Evolutionary conservation across 2,113 vertebrate genomes (phyloP), one percentile per base, ranked within the genome.

Genomic region (Periophthalmus modestus): DNA sequence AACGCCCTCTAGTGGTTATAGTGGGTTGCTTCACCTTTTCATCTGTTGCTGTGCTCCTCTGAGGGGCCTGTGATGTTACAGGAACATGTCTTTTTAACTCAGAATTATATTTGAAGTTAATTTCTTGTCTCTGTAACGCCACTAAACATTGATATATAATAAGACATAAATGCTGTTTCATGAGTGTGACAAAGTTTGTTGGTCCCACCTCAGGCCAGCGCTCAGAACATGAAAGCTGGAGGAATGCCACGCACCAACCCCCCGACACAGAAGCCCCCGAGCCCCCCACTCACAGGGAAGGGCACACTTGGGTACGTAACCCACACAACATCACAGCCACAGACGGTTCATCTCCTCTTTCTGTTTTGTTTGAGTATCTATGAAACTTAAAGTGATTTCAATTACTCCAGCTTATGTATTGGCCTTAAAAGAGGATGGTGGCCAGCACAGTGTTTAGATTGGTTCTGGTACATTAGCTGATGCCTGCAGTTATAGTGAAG

Each of bases 151-250:
- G 36, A 39, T 4, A 6, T 39, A 39, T 39, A 39, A 48, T 48
- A 15, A 15, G 13, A 48, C 47, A 19, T 19, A 18, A 16, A 61
- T 16, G 23, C 23, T 33, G 50, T 7, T 7, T 4, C 3, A 16
- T 7, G 5, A 7, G 28, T 62, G 9, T 62, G 19, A 65, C 36
- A 15, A n/a, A 46, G 47, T 2, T 68, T 1, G 21, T 28, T 48
- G 11, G 5, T 59, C 67, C 50, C 66, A 80, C 55, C 81, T 15
- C 87, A 99, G 98, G 98, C 98, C 90, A 98, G 96, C 75, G 96
- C 97, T 81, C 98, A 99, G 94, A 99, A 97, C 79, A 98, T 98
- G 96, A 99, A 99, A 93, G 95, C 96, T 78, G 98, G 97, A 85
- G 96, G 95, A 58, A 94, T 98, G 78, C 97, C 97, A 63, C 96